Evolutionary conservation across 2,888 invertebrate genomes (phyloP), one percentile per base, ranked within the genome.

Genomic region (Drosophila atripex): DNA sequence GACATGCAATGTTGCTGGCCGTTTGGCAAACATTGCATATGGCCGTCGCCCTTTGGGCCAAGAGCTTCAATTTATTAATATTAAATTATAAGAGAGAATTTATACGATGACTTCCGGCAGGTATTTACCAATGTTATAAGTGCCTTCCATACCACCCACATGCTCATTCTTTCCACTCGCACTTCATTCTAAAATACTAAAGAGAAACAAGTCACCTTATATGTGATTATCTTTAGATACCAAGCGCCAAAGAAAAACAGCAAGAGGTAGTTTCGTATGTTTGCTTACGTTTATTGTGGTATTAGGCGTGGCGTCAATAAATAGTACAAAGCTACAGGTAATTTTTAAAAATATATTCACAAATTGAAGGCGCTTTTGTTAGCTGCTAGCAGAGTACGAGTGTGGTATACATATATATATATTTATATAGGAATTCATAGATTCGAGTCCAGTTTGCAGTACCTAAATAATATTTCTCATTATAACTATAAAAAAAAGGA

Each of bases 301-400:
- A 53, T 66, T 53, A 64, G 68, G 63, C 63, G 52, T 53, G 28
- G 68, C 53, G 68, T 68, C 51, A 68, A 68, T 68, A 68, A 68
- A 68, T 68, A 71, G 71, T 52, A 68, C 60, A 52, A 68, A 50
- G 47, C 70, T 66, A 65, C 70, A 43, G 14, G 28, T 57, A 68
- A 57, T 68, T 61, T 80, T 32, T 79, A 60, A 53, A 66, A 61
- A 59, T 50, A 80, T 86, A 80, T 80, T 80, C 79, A 80, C 79
- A 80, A 84, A 72, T 80, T 66, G 55, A 86, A 86, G 78, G 84
- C 86, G 84, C 86, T 55, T 66, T 63, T 25, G 77, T 83, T 79
- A 77, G 77, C 77, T 75, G 58, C 35, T 60, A 80, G 78, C 85
- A 55, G 43, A 49, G 69, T 46, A 38, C 70, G 55, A 53, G 58